Percentiles rank a stretch among this genome's conserved stretches.
These are phyloP conservation scores for Thereuonema tuberculata DNA, from an alignment of 1,140 invertebrate species.

Conservation along the genomic window DNA sequence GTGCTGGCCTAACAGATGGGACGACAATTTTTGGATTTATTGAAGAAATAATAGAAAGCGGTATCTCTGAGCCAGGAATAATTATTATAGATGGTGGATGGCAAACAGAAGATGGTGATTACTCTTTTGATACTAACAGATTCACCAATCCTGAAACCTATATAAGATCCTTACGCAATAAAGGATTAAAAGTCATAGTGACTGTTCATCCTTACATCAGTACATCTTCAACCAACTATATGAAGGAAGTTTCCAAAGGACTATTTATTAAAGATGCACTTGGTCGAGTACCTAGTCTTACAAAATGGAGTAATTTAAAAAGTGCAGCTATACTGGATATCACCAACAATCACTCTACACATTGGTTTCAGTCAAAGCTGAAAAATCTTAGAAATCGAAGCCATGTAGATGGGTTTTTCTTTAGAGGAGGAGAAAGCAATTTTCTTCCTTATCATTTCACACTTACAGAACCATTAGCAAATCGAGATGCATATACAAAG, in stretches of 20 bases:
- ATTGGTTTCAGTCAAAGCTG: conserved; percentile 65
- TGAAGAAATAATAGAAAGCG: background rate
- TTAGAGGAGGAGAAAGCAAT: conserved; percentile 75
- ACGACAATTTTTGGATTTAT: background rate
- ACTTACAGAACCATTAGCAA: conserved; percentile 47
- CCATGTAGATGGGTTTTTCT: conserved; percentile 73
- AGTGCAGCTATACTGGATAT: conserved; percentile 70
- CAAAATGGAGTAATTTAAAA: conserved; percentile 48
- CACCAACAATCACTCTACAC: conserved; percentile 58
- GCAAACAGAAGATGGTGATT: conserved; percentile 38
- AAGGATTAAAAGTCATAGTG: conserved; percentile 24
- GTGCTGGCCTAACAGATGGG: too few species aligned
- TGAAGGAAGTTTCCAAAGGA: conserved; percentile 54
- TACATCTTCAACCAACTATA: conserved; percentile 23
- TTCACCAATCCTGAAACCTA: conserved; percentile 65
- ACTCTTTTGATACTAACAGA: conserved; percentile 29
- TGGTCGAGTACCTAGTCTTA: conserved; percentile 21
- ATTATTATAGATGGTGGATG: conserved; percentile 39
- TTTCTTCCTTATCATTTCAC: conserved; percentile 75
- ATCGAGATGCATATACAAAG: conserved; percentile 63
- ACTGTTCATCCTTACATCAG: conserved; percentile 20
- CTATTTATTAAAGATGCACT: conserved; percentile 54
- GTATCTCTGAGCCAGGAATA: conserved; percentile 25
- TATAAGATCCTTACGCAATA: conserved; percentile 50
- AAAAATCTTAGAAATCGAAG: conserved; percentile 52